phyloP scores from a whole-genome alignment of 2,113 vertebrate species.

The Ceuthmochares aereus region DNA sequence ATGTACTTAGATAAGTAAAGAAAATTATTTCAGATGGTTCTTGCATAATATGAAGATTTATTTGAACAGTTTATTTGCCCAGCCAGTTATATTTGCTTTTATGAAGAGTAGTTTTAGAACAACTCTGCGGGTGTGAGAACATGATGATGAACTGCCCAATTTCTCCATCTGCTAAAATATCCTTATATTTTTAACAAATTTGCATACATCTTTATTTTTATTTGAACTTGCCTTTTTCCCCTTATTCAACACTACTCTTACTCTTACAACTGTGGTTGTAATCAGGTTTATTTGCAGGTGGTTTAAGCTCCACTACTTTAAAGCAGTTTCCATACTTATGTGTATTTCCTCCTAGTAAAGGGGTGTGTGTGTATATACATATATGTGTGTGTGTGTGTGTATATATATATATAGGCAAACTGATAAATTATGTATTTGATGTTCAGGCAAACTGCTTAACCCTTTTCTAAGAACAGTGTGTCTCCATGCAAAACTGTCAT shows the following conservation, averaged over 20 bases:
- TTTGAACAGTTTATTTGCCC: slow-evolving; percentile 47
- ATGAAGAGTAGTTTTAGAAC: slow-evolving; percentile 68
- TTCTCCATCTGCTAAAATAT: slow-evolving; percentile 72
- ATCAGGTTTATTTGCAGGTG: not conserved
- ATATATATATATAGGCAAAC: not conserved
- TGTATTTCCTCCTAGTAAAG: not conserved
- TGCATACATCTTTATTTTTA: slow-evolving; percentile 32
- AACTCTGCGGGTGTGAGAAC: slow-evolving; percentile 71
- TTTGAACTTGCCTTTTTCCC: not conserved
- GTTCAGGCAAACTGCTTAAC: not conserved
- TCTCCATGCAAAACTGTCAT: not conserved
- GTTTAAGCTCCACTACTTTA: not conserved
- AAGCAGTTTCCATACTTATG: not conserved
- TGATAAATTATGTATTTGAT: not conserved
- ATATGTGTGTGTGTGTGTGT: not conserved
- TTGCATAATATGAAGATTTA: slow-evolving; percentile 51
- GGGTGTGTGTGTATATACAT: not conserved
- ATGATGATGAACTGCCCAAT: slow-evolving; percentile 65
- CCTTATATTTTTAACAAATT: slow-evolving; percentile 57
- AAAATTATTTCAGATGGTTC: slow-evolving; percentile 35
- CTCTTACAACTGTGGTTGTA: not conserved
- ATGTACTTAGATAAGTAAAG: not conserved
- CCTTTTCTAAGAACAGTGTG: not conserved
- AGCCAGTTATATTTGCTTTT: slow-evolving; percentile 63
- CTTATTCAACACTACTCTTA: slow-evolving; percentile 4